Base-by-base conservation (phyloP, 2,888 invertebrate genomes). In the Tachystola acroxantha region DNA sequence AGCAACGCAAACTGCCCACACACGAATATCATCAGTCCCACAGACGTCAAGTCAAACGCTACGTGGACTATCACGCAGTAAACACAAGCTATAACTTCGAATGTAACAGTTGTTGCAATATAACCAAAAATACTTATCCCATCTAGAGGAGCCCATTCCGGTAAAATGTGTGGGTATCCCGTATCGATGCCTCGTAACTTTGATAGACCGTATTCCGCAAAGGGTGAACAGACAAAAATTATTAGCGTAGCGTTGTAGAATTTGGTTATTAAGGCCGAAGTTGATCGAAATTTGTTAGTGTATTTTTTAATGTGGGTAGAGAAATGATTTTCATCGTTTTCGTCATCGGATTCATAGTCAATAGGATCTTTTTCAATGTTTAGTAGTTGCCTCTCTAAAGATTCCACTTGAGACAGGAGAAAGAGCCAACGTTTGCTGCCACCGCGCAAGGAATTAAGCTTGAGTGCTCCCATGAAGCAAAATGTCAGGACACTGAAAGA, bases 21-120 rank as follows among this genome's bases (percentile, higher is more conserved):
- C n/a, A 68, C 43, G 34, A 78, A 78, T 35, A 78, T 70, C 70
- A 80, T 78, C 5, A 77, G 45, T 0, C 78, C 78, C 1, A 77
- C 56, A 6, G 60, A 52, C 1, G 64, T 58, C 14, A 70, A 40
- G 45, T 84, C 84, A 37, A 80, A 84, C 1, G 61, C 64, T 7
- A 59, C 41, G 35, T 84, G 84, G 1, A 74, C 54, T 10, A 32
- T 40, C 1, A 80, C 75, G 27, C 70, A 73, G 37, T 71, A 81
- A 1, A 61, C 22, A 0, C 76, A 50, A 1, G 73, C 62, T 2
- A 75, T 39, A 1, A 47, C 41, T 49, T 84, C 84, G 10, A 32
- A 12, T 1, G 57, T 41, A 1, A 54, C 1, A 24, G 80, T 41
- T 0, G 57, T 56, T 0, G 63, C 1, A 0, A 64, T 10, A 39